phyloP scores from a whole-genome alignment of 2,113 vertebrate genomes.

The Crypturellus undulatus region DNA sequence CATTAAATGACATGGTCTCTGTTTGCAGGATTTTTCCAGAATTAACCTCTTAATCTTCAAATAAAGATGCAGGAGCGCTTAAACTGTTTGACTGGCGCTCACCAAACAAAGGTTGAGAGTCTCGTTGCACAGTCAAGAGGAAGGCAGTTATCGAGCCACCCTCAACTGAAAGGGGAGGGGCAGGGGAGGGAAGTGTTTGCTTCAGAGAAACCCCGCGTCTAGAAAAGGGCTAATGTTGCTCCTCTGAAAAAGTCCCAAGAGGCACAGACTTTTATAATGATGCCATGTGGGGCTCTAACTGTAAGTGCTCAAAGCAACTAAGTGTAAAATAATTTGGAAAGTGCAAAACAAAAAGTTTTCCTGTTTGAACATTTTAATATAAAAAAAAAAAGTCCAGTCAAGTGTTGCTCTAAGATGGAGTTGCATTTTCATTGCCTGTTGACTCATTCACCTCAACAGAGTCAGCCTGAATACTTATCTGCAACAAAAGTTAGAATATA shows the following conservation, averaged over 20 bases:
- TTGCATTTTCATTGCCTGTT: neutral
- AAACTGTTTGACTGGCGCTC: neutral
- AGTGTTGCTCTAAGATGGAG: neutral
- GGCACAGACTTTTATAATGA: neutral
- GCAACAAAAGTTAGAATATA: neutral
- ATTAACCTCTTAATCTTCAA: neutral
- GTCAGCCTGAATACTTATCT: neutral
- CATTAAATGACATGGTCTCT: neutral
- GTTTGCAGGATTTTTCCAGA: neutral
- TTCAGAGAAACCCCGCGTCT: slow-evolving; percentile 19
- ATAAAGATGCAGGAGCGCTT: neutral
- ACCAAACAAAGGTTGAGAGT: neutral
- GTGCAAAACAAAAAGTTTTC: neutral
- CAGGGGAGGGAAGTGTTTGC: slow-evolving; percentile 14
- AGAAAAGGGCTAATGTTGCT: neutral
- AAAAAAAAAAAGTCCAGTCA: neutral
- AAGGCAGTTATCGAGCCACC: slow-evolving; percentile 46
- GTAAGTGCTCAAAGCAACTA: neutral
- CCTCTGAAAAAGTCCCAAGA: slow-evolving; percentile 24
- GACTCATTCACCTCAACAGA: neutral
- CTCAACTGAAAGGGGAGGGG: slow-evolving; percentile 34
- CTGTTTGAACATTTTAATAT: neutral
- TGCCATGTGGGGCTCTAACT: neutral
- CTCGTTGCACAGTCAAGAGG: neutral
- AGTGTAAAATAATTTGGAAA: neutral